These are phyloP conservation scores for Incurvaria masculella DNA, from an alignment of 2,888 invertebrate genomes.

Conservation along the genomic window DNA sequence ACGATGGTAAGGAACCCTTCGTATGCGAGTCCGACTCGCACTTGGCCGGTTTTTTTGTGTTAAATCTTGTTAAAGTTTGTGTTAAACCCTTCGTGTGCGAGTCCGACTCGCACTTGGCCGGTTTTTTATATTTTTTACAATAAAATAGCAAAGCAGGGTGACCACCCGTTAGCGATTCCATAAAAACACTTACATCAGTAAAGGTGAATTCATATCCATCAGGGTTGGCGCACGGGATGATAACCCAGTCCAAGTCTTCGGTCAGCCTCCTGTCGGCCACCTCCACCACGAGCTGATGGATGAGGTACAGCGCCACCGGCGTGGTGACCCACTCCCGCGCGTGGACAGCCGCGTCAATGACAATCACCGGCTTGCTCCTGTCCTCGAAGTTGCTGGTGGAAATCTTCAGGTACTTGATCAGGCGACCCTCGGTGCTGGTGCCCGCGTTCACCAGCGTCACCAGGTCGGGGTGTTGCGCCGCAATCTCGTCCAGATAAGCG, in stretches of 20 bases:
- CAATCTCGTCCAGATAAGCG: conserved; percentile 39
- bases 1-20: too few species aligned
- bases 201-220: conserved; percentile 71
- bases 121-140: too few species aligned
- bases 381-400: conserved; percentile 47
- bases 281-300: conserved; percentile 62
- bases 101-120: too few species aligned
- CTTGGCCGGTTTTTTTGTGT: too few species aligned
- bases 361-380: conserved; percentile 51
- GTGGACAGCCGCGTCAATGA: conserved; percentile 62
- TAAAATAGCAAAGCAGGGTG: too few species aligned
- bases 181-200: conserved; percentile 33
- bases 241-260: conserved; percentile 62
- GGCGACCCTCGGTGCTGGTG: conserved; percentile 56
- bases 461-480: conserved; percentile 39
- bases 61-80: too few species aligned
- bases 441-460: conserved; percentile 56
- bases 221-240: conserved; percentile 66
- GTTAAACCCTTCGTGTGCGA: too few species aligned
- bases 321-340: conserved; percentile 74
- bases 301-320: conserved; percentile 63
- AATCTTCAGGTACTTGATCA: conserved; percentile 58
- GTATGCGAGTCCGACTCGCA: too few species aligned
- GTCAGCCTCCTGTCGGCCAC: conserved; percentile 44
- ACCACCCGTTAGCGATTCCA: too few species aligned